A percentile compares a stretch with the other conserved stretches of the same genome.
Conservation (phyloP, 2,113 vertebrate species). For the Crotalus horridus region DNA sequence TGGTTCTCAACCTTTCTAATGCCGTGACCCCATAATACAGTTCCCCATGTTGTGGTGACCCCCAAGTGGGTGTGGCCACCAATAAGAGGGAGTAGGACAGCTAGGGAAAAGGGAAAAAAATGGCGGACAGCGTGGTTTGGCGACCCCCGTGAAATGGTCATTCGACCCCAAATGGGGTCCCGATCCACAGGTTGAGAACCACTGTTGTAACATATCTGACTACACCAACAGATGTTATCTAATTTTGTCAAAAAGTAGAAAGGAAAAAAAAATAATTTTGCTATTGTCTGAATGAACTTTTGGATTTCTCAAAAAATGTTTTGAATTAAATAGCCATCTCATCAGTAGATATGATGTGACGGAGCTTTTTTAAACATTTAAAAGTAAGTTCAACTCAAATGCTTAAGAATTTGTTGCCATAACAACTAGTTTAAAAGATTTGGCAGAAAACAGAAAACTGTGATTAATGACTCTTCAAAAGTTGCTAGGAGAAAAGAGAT, state of each 20-base stretch:
- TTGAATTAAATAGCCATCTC: background rate
- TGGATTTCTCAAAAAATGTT: background rate
- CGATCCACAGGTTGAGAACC: too few relatives aligned
- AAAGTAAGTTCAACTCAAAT: background rate
- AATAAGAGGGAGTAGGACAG: too few relatives aligned
- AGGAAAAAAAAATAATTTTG: background rate
- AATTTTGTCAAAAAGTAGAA: background rate
- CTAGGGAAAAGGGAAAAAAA: too few relatives aligned
- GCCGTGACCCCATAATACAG: too few relatives aligned
- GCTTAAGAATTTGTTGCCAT: background rate
- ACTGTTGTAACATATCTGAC: background rate
- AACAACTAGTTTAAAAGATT: background rate
- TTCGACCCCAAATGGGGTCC: too few relatives aligned
- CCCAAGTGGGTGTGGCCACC: too few relatives aligned
- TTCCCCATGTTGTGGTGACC: too few relatives aligned
- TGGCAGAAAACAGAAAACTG: background rate
- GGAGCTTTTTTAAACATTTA: background rate
- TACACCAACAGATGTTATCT: background rate
- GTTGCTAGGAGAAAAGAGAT: background rate
- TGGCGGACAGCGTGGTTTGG: too few relatives aligned
- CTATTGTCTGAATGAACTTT: background rate
- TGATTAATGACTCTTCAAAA: background rate
- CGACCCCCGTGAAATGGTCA: too few relatives aligned
- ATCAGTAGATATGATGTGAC: background rate
- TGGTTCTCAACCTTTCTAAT: too few relatives aligned